Conservation (phyloP, 2,888 invertebrate genomes). For the Eupelmus urozonus region DNA sequence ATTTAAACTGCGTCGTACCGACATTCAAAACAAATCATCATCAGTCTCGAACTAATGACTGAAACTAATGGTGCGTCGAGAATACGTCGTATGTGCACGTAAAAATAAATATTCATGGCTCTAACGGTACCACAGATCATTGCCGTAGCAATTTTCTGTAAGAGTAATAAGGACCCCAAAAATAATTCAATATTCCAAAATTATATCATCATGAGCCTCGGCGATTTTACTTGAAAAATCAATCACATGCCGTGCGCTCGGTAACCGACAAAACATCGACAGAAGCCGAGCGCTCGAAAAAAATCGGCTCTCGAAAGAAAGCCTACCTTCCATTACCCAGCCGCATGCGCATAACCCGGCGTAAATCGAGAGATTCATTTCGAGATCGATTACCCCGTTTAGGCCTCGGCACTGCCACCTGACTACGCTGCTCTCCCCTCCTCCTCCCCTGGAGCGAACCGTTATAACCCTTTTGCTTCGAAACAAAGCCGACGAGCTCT, state of each 20-base stretch:
- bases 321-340: neutral
- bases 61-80: no score
- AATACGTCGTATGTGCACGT: no score
- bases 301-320: neutral
- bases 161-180: no score
- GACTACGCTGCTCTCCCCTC: conserved; percentile 37
- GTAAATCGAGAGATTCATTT: conserved; percentile 48
- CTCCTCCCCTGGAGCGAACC: neutral
- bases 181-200: no score
- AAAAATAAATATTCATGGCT: no score
- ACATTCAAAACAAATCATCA: no score
- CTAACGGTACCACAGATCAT: no score
- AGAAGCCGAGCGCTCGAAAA: neutral
- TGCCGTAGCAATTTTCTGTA: no score
- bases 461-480: conserved; percentile 12
- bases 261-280: conserved; percentile 20
- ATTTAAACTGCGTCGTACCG: no score
- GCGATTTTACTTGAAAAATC: neutral
- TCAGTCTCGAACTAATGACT: no score
- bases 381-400: conserved; percentile 53
- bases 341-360: neutral
- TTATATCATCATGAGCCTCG: no score
- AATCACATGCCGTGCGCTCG: neutral
- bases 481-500: neutral
- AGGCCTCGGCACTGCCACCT: conserved; percentile 42